Evolutionary conservation across 2,888 invertebrate species (phyloP), one percentile per base, ranked within the genome.

Genomic region (Drosophila parthenogenetica): DNA sequence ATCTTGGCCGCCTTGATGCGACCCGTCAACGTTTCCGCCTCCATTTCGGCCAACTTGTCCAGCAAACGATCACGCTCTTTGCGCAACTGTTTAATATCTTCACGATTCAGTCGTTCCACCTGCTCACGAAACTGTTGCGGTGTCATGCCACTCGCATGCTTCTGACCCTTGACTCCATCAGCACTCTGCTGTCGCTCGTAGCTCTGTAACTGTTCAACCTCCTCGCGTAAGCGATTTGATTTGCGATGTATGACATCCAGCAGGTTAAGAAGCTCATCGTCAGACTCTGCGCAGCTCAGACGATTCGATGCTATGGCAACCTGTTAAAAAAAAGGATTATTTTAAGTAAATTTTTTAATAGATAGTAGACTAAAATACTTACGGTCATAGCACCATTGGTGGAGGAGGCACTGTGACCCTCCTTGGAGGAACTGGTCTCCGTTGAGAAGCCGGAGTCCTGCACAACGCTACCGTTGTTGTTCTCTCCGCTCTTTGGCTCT

Each of bases 381-480:
- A 92, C 94, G 92, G 90, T 92, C 78, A 93, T 92, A 78, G 93
- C 92, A 79, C 93, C 93, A 66, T 94, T 94, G 73, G 94, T 94
- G 62, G 95, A 95, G 19, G 95, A 95, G 49, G 95, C 94, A 90
- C 94, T 95, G 89, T 96, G 96, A 74, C 96, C 95, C 91, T 96
- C 96, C 92, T 96, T 96, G 88, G 95, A 96, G 89, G 95, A 95
- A 58, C 96, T 96, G 55, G 97, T 96, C 93, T 97, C 97, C 69
- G 97, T 97, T 92, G 97, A 97, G 93, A 97, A 97, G 60, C 97
- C 97, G 51, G 97, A 97, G 93, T 97, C 97, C 90, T 95, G 95
- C 22, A 96, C 94, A 69, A 94, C 94, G 61, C 94, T 94, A 43
- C 93, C 93, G 77, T 93, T 93, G 68, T 93, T 93, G 68, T 93